Evolutionary conservation across 2,888 invertebrate genomes (phyloP).

Genomic region (Melieria picta): DNA sequence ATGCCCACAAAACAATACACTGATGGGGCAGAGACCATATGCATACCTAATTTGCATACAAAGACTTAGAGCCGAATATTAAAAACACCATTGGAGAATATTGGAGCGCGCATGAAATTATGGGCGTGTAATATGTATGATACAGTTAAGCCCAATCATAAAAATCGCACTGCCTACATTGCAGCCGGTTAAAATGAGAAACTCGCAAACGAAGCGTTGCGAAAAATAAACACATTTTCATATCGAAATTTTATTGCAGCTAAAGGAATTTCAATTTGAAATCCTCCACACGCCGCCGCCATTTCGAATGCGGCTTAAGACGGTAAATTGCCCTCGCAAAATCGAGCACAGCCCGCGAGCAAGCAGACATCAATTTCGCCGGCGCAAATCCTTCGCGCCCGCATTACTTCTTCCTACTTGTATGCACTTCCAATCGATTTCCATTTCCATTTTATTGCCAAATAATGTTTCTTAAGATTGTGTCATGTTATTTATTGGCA

Average conservation of each 20-base stretch:
- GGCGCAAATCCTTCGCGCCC: slow-evolving; percentile 55
- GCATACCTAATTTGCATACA: too few relatives aligned
- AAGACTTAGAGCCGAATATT: too few relatives aligned
- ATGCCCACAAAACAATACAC: too few relatives aligned
- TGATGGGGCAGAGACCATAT: too few relatives aligned
- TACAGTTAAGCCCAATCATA: not conserved
- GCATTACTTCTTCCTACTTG: slow-evolving; percentile 53
- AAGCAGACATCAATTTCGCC: slow-evolving; percentile 34
- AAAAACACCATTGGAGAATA: too few relatives aligned
- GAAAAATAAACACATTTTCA: slow-evolving; percentile 61
- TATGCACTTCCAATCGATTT: slow-evolving; percentile 35
- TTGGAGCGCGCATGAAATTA: too few relatives aligned
- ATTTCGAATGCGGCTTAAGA: too few relatives aligned
- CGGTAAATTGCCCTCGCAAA: not conserved
- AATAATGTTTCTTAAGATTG: slow-evolving; percentile 61
- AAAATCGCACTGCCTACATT: not conserved
- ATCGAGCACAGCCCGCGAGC: not conserved
- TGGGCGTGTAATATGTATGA: too few relatives aligned
- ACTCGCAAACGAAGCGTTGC: slow-evolving; percentile 59
- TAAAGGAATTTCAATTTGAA: slow-evolving; percentile 15
- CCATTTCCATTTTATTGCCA: slow-evolving; percentile 56
- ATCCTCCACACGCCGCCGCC: not conserved
- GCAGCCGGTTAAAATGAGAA: slow-evolving; percentile 36
- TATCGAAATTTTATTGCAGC: slow-evolving; percentile 45
- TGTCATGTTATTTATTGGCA: slow-evolving; percentile 60